Evolutionary conservation across 2,113 vertebrate species (phyloP), one percentile per base, ranked within the genome.

Genomic region (Odontesthes bonariensis): DNA sequence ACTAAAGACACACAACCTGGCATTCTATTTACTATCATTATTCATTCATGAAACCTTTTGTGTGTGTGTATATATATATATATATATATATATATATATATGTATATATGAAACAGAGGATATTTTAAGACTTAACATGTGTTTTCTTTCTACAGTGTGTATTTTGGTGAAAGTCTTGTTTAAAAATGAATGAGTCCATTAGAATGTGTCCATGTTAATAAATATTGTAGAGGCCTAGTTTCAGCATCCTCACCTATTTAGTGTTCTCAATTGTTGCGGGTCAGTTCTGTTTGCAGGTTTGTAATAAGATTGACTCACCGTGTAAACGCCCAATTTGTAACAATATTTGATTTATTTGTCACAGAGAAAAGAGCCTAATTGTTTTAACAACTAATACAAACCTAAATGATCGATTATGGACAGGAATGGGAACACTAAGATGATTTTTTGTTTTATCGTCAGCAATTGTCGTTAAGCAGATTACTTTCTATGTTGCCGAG

Each of bases 171-270:
- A 71, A 38, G 61, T 77, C 6, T 64, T 20, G 59, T 86, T 74
- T 59, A 89, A 92, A 91, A 88, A 89, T 93, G 6, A 3, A 92
- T 86, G 85, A 89, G 49, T 77, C 84, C 84, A 86, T 92, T 86
- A 79, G 60, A 63, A 70, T 33, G 54, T 62, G 73, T 76, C 68
- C 31, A 56, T 66, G 11, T 23, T 78, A 17, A 86, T 91, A 83
- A 90, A 89, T 88, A 86, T 83, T 87, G 40, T 42, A 85, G 59
- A 59, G 54, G n/a, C 59, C 71, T 58, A 64, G 62, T 84, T 79
- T 69, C 63, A 61, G 57, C 0, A 5, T 51, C 35, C 52, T 78
- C 63, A 72, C 35, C 66, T 68, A 17, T 58, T 70, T 69, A 46
- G 16, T 53, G 63, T 49, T 63, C 10, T 47, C 22, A 65, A 31